Conservation (phyloP, 1,140 invertebrate genomes). For the Cryptotermes secundus region DNA sequence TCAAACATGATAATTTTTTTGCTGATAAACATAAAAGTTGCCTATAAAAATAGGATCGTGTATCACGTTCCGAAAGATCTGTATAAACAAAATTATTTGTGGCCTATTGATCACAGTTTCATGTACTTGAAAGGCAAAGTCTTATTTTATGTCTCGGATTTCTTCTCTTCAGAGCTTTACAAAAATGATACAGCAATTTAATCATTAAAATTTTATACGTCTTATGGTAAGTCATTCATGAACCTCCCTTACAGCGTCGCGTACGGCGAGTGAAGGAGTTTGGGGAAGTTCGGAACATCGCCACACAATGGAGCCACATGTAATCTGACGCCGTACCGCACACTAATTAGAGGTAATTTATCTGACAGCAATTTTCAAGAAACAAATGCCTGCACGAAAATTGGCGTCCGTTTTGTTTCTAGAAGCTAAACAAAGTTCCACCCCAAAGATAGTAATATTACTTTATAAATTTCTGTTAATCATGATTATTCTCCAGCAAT, state of each 20-base stretch:
- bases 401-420: conserved; percentile 15
- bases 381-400: conserved; percentile 7
- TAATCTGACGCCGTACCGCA: background rate
- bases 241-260: background rate
- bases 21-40: too few species aligned
- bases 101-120: too few species aligned
- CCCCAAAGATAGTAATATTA: background rate
- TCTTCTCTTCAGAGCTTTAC: too few species aligned
- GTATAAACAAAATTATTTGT: too few species aligned
- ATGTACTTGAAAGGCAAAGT: too few species aligned
- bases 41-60: too few species aligned
- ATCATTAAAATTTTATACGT: too few species aligned
- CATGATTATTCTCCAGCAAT: background rate
- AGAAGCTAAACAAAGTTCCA: background rate
- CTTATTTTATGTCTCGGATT: too few species aligned
- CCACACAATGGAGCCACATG: conserved; percentile 3
- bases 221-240: background rate
- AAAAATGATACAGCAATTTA: too few species aligned
- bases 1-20: too few species aligned
- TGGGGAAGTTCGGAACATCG: background rate
- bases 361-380: conserved; percentile 12
- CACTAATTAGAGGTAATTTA: conserved; percentile 20
- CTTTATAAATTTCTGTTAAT: background rate
- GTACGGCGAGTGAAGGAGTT: background rate
- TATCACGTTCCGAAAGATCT: too few species aligned